Evolutionary conservation across 2,888 invertebrate species (phyloP), one percentile per base, ranked within the genome.

Genomic region (Cataglyphis cursor): DNA sequence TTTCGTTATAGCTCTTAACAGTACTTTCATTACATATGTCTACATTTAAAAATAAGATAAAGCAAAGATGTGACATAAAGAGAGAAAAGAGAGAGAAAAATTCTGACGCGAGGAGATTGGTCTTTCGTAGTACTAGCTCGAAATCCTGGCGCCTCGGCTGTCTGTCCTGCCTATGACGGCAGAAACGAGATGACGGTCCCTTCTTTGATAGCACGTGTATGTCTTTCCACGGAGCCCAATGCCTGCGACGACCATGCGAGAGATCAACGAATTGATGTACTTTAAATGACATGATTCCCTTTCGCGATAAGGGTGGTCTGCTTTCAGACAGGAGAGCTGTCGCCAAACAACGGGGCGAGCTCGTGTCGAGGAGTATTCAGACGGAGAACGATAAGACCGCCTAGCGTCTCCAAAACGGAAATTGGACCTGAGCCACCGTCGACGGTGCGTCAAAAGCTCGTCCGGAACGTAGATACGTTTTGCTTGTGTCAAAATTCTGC

Each of bases 211-310:
- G 38, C 21, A 51, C n/a, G 28, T 54, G 6, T n/a, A 51, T n/a
- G 18, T 62, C 38, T 70, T 54, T 21, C 28, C 44, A 28, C 12
- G 9, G 44, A 41, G 31, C 18, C 44, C 28, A 66, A 15, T 18
- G 54, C 18, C 28, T 21, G 41, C n/a, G 61, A 70, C 44, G 24
- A 51, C 10, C 61, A 38, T 51, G 21, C 38, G 64, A 61, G 68
- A 68, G 78, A 72, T 85, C 73, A 57, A 54, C 76, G 84, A 73
- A 85, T 81, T 68, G 76, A 84, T 84, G 84, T 65, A 61, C 72
- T 84, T 81, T 81, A 87, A 89, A 85, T 82, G 85, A 88, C 89
- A 68, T 66, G 88, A 88, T 89, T 87, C 81, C 81, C 81, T 70
- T 24, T 51, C 62, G 83, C 81, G 89, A 89, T 89, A 89, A 90